Base-by-base conservation (phyloP, 1,140 invertebrate genomes). In the Teleogryllus occipitalis region DNA sequence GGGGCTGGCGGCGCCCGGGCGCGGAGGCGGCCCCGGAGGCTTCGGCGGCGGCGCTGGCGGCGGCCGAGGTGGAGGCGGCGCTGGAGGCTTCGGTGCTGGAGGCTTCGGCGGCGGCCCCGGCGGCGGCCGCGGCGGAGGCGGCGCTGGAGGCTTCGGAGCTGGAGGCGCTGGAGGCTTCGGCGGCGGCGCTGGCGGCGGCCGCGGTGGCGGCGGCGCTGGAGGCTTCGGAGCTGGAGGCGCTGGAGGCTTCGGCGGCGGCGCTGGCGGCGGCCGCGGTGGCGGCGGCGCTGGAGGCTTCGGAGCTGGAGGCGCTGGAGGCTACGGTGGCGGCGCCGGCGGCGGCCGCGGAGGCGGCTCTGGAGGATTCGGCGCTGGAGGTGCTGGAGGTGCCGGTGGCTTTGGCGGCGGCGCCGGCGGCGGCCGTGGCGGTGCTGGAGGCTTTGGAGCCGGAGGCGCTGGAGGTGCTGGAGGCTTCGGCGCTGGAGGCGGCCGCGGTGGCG, bases 1-100 rank as follows among this genome's bases (percentile, higher is more conserved):
- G 83, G n/a, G 82, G 84, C 14, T 85, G 84, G 78, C 82, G 84
- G 73, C 83, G 84, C 0, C 81, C 82, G n/a, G 83, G 79, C 10
- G 83, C 82, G 8, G 83, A 82, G 8, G 83, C 0, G 76, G 84
- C 12, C 84, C 83, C 27, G 84, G 83, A 18, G 82, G 84, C 14
- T 84, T 84, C 78, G 83, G 84, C 65, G 83, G 84, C 0, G 82
- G 84, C 12, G 76, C 73, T 47, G 81, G 80, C 8, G 74, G 78
- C 48, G 83, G 82, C 48, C 84, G 82, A 2, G 10, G 8, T 15
- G 8, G 49, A 8, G 2, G 54, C 18, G 54, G 54, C 18, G 10
- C 2, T 7, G 7, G 54, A 7, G 54, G 54, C 54, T 65, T 65
- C 7, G 54, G 54, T 7, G 54, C 10, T 7, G 10, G 10, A 10